A percentile compares a stretch with the other conserved stretches of the same genome.
These are phyloP conservation scores for Rhagium mordax DNA, from an alignment of 2,888 invertebrate species.

Conservation along the genomic window DNA sequence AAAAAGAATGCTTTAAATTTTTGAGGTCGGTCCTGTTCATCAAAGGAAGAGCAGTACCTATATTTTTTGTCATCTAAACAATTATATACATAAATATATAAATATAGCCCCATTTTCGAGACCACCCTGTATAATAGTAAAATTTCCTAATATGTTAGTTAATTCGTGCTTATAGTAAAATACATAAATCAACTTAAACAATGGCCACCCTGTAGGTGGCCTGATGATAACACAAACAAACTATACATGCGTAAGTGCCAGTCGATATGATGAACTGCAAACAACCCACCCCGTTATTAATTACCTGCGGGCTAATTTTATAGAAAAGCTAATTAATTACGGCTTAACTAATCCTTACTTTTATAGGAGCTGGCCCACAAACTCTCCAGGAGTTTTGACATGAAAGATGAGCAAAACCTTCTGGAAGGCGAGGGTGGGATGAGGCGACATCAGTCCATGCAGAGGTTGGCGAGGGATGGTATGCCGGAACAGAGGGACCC, in stretches of 20 bases:
- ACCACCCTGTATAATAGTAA: no score
- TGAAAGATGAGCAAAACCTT: conserved; percentile 87
- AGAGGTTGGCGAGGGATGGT: conserved; percentile 78
- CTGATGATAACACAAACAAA: background rate
- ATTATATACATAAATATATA: no score
- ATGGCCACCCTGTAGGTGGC: background rate
- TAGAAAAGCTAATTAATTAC: background rate
- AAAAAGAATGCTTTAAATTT: no score
- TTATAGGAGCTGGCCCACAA: conserved; percentile 89
- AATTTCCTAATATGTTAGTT: no score
- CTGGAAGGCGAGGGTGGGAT: conserved; percentile 77
- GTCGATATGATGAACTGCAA: background rate
- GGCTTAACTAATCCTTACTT: background rate
- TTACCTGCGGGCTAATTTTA: background rate
- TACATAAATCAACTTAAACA: background rate
- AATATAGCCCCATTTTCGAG: no score
- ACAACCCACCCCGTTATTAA: background rate
- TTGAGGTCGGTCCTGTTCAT: no score
- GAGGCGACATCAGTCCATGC: conserved; percentile 85
- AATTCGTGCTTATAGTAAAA: no score
- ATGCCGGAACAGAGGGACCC: conserved; percentile 69
- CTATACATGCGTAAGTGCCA: background rate
- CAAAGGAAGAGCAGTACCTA: no score
- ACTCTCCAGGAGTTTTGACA: conserved; percentile 89
- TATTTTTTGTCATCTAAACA: no score